These are phyloP conservation scores for Terebella lapidaria DNA, from an alignment of 2,888 invertebrate species.

Conservation along the genomic window DNA sequence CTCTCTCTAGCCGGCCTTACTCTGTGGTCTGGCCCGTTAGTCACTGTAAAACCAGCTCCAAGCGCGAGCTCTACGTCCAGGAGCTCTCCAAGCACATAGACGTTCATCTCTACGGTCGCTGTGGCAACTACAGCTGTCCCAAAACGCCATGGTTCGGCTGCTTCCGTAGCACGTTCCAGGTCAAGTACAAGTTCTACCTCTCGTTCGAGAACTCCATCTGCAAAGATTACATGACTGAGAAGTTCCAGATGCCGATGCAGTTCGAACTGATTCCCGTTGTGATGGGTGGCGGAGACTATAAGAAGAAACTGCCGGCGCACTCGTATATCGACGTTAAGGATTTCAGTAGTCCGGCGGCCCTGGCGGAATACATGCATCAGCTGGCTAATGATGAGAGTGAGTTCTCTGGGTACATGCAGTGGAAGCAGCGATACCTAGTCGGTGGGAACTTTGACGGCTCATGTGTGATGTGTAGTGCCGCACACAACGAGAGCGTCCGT, in stretches of 20 bases:
- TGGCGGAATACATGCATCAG: not conserved
- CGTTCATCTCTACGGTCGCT: not conserved
- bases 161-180: not conserved
- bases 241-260: not conserved
- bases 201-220: not conserved
- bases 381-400: not conserved
- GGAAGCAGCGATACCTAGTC: not conserved
- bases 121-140: not conserved
- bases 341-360: not conserved
- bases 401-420: not conserved
- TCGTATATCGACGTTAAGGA: not conserved
- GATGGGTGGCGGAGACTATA: not conserved
- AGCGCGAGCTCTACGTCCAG: not conserved
- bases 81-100: not conserved
- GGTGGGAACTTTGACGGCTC: too few relatives aligned
- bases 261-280: not conserved
- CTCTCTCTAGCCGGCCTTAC: not conserved
- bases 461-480: too few relatives aligned
- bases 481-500: too few relatives aligned
- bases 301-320: not conserved
- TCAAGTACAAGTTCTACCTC: not conserved
- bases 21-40: not conserved
- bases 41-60: not conserved
- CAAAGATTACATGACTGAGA: not conserved
- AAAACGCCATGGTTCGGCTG: not conserved